Percentiles rank a stretch among this genome's conserved stretches.
Conservation (phyloP, 2,797 vertebrate species). For the Octomys mimax region DNA sequence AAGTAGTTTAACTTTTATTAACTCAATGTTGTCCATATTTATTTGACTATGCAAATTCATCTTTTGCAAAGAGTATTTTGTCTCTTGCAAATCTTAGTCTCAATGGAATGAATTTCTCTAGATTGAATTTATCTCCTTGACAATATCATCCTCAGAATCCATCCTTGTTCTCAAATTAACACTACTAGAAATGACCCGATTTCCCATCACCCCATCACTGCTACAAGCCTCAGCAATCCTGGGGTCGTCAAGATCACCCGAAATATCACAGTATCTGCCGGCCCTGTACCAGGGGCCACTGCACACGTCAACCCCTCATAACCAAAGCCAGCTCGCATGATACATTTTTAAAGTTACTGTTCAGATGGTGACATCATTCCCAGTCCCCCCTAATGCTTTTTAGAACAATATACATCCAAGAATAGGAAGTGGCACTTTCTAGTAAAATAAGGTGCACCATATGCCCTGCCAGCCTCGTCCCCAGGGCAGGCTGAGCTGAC, state of each 20-base stretch:
- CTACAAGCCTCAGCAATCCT: neutral
- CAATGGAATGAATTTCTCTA: conserved; percentile 27
- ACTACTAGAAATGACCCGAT: neutral
- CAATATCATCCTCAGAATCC: neutral
- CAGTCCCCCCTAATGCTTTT: neutral
- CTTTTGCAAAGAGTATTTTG: conserved; percentile 22
- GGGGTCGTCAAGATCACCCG: neutral
- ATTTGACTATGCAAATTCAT: conserved; percentile 34
- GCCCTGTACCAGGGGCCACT: neutral
- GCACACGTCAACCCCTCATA: neutral
- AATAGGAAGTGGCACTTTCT: neutral
- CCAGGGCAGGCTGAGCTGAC: no score
- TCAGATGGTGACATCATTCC: neutral
- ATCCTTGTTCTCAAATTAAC: neutral
- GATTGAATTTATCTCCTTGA: conserved; percentile 39
- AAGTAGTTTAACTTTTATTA: conserved; percentile 57
- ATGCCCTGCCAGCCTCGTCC: no score
- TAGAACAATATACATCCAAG: neutral
- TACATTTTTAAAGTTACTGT: neutral
- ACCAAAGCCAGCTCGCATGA: neutral
- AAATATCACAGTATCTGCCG: neutral
- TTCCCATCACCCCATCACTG: neutral
- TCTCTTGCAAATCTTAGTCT: conserved; percentile 14
- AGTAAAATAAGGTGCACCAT: neutral
- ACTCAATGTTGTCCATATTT: conserved; percentile 28